Percentiles rank a stretch among this genome's conserved stretches.
Conservation (phyloP, 2,113 vertebrate species). For the Madoqua kirkii region DNA sequence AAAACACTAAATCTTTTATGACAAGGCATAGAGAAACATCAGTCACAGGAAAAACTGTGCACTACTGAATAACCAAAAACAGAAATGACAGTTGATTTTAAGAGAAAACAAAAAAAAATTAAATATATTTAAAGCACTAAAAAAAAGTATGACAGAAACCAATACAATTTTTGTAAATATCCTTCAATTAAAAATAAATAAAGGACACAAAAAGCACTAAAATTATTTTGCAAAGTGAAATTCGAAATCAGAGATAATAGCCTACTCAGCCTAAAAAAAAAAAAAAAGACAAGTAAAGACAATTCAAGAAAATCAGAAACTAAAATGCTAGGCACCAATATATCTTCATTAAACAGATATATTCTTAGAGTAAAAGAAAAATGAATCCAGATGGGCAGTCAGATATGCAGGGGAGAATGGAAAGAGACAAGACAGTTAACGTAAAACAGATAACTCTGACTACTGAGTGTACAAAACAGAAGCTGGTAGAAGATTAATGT, state of each 20-base stretch:
- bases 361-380: slow-evolving; percentile 5
- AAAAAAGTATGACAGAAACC: background rate
- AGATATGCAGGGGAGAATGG: background rate
- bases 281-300: background rate
- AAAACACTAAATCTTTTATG: background rate
- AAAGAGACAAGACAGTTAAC: background rate
- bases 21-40: background rate
- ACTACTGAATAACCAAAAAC: background rate
- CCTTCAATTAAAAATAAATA: background rate
- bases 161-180: background rate
- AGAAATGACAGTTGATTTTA: background rate
- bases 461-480: background rate
- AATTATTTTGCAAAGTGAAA: background rate
- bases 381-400: background rate
- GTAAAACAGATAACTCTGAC: too few relatives aligned
- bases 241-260: background rate
- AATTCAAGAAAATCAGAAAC: slow-evolving; percentile 28
- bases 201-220: background rate
- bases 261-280: background rate
- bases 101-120: background rate
- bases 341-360: background rate
- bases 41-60: background rate
- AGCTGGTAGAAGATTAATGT: background rate
- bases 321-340: background rate
- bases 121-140: background rate